phyloP scores from a whole-genome alignment of 2,797 vertebrate genomes.

The Aplochiton taeniatus region DNA sequence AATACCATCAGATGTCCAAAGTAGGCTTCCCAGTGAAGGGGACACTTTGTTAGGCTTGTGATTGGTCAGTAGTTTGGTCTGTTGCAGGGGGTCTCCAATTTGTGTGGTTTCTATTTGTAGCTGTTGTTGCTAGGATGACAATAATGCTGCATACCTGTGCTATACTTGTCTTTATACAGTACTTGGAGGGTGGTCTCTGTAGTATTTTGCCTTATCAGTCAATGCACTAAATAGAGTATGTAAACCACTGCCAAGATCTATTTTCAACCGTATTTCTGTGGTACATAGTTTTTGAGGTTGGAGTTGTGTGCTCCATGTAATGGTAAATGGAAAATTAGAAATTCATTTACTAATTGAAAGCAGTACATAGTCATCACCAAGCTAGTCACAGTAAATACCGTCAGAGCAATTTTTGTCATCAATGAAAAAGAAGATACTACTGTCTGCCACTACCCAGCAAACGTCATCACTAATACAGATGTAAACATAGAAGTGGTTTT shows the following conservation, averaged over 20 bases:
- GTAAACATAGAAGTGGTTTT: constrained; percentile 61
- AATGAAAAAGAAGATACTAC: too few relatives aligned
- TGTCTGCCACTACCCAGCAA: constrained; percentile 65
- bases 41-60: constrained; percentile 64
- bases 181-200: constrained; percentile 72
- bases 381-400: background rate
- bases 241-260: constrained; percentile 74
- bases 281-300: constrained; percentile 63
- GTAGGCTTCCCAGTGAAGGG: constrained; percentile 34
- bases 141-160: constrained; percentile 74
- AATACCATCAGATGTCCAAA: background rate
- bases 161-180: constrained; percentile 73
- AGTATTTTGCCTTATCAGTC: constrained; percentile 72
- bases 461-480: constrained; percentile 60
- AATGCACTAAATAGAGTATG: constrained; percentile 75
- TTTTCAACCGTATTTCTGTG: constrained; percentile 71
- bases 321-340: constrained; percentile 40
- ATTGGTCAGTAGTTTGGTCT: constrained; percentile 50
- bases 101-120: constrained; percentile 55
- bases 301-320: constrained; percentile 65
- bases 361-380: background rate
- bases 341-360: background rate
- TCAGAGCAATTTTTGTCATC: background rate
- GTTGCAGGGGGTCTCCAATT: constrained; percentile 54
- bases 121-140: constrained; percentile 65